A percentile compares a stretch with the other conserved stretches of the same genome.
Evolutionary conservation across 2,113 vertebrate species (phyloP).

Genomic region (Burhinus bistriatus): DNA sequence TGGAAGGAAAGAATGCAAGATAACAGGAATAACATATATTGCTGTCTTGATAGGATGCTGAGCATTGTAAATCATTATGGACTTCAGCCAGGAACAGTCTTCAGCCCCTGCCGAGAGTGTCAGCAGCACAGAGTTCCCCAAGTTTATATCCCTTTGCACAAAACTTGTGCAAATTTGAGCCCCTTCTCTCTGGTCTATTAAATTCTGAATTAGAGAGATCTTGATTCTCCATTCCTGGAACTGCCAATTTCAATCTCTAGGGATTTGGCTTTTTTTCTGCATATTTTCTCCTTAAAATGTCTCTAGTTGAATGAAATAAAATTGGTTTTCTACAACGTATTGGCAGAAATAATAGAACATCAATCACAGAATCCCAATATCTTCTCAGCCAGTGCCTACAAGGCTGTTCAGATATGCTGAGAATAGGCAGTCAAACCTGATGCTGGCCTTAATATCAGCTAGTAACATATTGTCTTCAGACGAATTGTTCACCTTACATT

Average conservation of each 20-base stretch:
- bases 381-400: not conserved
- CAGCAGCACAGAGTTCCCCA: not conserved
- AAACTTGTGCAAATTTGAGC: not conserved
- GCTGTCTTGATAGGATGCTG: constrained; percentile 43
- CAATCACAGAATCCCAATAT: not conserved
- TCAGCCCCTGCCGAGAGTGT: constrained; percentile 35
- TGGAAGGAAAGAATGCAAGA: constrained; percentile 20
- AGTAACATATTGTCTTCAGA: not conserved
- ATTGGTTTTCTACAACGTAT: not conserved
- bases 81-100: constrained; percentile 40
- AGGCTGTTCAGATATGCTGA: not conserved
- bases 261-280: not conserved
- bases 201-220: constrained; percentile 25
- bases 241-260: not conserved
- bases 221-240: not conserved
- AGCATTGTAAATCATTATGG: constrained; percentile 42
- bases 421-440: not conserved
- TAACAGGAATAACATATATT: constrained; percentile 45
- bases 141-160: constrained; percentile 26
- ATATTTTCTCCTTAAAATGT: not conserved
- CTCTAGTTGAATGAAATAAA: not conserved
- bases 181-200: not conserved
- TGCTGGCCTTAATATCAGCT: not conserved
- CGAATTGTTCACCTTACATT: not conserved
- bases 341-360: constrained; percentile 23